Percentiles rank a stretch among this genome's conserved stretches.
These are phyloP conservation scores for Melanerpes aurifrons DNA, from an alignment of 2,113 vertebrate species.

Conservation along the genomic window DNA sequence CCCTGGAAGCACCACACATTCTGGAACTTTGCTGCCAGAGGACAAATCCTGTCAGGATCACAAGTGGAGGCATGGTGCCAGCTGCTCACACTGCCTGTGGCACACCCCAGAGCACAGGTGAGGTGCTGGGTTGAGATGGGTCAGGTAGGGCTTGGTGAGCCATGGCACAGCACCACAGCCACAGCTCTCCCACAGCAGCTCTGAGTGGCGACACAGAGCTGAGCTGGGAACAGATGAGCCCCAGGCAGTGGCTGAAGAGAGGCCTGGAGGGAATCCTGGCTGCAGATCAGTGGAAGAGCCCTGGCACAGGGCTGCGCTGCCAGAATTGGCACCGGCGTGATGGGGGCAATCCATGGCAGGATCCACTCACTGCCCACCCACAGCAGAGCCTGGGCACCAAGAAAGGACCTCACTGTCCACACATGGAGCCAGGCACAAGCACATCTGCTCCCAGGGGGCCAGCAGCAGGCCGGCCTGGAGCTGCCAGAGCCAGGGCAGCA, in stretches of 20 bases:
- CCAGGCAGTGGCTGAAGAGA: neutral
- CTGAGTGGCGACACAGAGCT: accelerated
- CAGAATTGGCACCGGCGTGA: accelerated
- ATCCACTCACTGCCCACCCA: neutral
- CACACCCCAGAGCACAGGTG: accelerated
- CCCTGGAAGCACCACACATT: neutral
- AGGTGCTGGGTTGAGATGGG: neutral
- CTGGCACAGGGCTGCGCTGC: accelerated
- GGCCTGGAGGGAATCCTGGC: neutral
- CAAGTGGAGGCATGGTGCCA: neutral
- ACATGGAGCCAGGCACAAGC: neutral
- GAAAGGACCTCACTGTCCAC: neutral
- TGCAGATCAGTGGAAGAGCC: accelerated
- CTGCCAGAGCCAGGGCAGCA: neutral
- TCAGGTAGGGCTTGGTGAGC: neutral
- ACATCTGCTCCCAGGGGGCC: neutral
- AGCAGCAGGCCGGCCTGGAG: neutral
- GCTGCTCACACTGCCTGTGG: neutral
- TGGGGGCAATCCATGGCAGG: accelerated
- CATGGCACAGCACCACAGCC: neutral
- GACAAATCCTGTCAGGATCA: neutral
- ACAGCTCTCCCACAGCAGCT: neutral
- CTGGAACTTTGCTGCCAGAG: neutral
- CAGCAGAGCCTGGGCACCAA: neutral
- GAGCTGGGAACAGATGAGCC: neutral